Conservation (phyloP, 2,113 vertebrate species). For the Salvelinus namaycush region DNA sequence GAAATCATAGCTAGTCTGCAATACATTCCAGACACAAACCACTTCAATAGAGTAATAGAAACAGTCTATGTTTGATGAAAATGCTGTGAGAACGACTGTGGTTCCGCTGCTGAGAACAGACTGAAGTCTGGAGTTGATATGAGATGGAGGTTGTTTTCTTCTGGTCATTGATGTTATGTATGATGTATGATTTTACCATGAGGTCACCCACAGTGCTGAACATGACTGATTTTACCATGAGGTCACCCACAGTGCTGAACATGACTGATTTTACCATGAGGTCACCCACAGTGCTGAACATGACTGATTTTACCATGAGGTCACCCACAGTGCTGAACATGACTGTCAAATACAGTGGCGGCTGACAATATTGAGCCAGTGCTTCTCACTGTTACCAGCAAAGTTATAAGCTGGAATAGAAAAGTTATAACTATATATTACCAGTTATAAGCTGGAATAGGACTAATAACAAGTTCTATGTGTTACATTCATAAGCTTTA, state of each 20-base stretch:
- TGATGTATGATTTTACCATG: too few relatives aligned
- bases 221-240: too few relatives aligned
- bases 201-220: too few relatives aligned
- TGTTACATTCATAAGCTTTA: background rate
- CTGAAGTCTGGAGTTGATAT: conserved; percentile 56
- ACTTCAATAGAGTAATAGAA: conserved; percentile 73
- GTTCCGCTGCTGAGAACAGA: conserved; percentile 61
- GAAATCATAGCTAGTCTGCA: conserved; percentile 63
- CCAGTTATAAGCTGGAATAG: background rate
- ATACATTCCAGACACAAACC: conserved; percentile 73
- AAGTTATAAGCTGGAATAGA: background rate
- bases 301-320: conserved; percentile 34
- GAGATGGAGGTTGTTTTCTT: conserved; percentile 42
- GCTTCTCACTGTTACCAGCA: background rate
- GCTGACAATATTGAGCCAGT: background rate
- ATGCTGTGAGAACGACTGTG: conserved; percentile 63
- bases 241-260: too few relatives aligned
- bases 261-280: too few relatives aligned
- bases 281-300: too few relatives aligned
- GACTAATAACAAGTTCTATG: background rate
- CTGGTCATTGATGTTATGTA: conserved; percentile 10
- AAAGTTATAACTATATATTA: background rate
- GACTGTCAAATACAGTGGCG: background rate
- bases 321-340: conserved; percentile 13
- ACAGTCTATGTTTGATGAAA: conserved; percentile 70